A percentile compares a stretch with the other conserved stretches of the same genome.
phyloP scores from a whole-genome alignment of 2,113 vertebrate species.

The Apaloderma vittatum region DNA sequence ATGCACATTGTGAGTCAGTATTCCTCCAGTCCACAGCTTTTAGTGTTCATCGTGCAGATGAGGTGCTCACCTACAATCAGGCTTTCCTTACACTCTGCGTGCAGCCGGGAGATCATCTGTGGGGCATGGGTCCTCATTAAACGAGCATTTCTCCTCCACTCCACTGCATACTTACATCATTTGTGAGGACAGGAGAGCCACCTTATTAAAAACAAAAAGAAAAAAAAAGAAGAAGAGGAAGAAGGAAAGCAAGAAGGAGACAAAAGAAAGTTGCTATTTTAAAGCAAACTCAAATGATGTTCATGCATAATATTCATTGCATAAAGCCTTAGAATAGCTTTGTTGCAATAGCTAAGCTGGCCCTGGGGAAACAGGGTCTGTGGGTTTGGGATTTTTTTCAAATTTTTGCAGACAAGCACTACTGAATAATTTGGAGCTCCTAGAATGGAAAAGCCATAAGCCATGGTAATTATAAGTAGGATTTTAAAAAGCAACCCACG shows the following conservation, averaged over 20 bases:
- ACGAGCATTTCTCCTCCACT: not conserved
- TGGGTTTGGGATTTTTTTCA: not conserved
- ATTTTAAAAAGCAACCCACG: not conserved
- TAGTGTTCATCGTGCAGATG: not conserved
- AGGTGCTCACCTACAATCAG: not conserved
- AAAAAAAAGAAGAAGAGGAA: no score
- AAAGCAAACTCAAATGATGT: not conserved
- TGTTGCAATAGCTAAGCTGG: fast-evolving
- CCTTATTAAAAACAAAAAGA: not conserved
- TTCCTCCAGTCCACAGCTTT: not conserved
- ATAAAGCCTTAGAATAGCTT: not conserved
- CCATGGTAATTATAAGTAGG: not conserved
- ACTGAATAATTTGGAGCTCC: not conserved
- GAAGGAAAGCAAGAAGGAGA: not conserved
- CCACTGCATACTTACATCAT: not conserved
- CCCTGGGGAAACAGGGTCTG: not conserved
- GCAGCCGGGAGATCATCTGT: not conserved
- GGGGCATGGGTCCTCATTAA: fast-evolving
- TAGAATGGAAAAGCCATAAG: not conserved
- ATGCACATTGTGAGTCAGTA: not conserved
- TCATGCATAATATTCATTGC: not conserved
- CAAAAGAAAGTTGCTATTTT: not conserved
- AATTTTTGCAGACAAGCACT: not conserved
- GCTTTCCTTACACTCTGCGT: not conserved
- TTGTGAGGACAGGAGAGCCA: not conserved